These are phyloP conservation scores for Eulemur rufifrons DNA, from an alignment of 2,113 vertebrate genomes.

Conservation along the genomic window DNA sequence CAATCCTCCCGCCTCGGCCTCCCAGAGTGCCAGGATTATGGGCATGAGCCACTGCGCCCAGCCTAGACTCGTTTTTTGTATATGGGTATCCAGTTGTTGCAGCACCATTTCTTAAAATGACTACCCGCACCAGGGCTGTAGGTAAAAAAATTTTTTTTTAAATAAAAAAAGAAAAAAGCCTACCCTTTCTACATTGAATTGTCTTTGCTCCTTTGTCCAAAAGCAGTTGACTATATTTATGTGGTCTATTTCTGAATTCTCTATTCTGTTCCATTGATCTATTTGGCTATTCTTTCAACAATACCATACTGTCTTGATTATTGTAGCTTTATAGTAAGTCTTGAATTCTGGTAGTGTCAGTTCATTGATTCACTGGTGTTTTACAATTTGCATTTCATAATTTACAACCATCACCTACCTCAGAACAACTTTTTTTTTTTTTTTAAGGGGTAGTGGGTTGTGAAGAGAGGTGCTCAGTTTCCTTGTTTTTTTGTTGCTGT, in stretches of 20 bases:
- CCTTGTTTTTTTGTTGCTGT: background rate
- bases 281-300: background rate
- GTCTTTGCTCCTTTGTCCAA: background rate
- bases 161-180: background rate
- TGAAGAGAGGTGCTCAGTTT: too few species aligned
- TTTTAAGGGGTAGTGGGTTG: background rate
- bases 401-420: background rate
- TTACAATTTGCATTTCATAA: background rate
- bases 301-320: background rate
- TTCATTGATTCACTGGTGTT: background rate
- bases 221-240: background rate
- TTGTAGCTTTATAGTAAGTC: background rate
- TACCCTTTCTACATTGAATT: background rate
- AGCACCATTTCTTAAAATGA: background rate
- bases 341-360: background rate
- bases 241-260: background rate
- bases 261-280: background rate
- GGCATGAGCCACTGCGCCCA: too few species aligned
- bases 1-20: too few species aligned
- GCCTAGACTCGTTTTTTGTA: background rate
- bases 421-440: background rate
- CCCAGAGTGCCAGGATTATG: too few species aligned
- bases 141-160: too few species aligned
- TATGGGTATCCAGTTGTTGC: background rate
- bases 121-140: background rate